Conservation (phyloP, 2,797 vertebrate genomes). For the Tiaroga cobitis region DNA sequence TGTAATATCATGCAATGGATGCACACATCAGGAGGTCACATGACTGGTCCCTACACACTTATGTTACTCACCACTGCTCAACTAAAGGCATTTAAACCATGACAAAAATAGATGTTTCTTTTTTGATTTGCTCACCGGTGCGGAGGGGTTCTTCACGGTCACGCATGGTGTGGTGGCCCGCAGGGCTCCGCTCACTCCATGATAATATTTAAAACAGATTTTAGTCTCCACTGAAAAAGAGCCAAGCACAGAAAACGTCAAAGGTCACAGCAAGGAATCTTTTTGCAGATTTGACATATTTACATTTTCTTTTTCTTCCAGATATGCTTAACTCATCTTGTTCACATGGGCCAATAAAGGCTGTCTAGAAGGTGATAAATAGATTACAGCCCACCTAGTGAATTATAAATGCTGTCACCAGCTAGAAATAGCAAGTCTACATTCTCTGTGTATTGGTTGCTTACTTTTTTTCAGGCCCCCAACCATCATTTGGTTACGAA, state of each 20-base stretch:
- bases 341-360: background rate
- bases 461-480: background rate
- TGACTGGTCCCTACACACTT: background rate
- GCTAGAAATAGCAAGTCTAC: background rate
- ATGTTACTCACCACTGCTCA: background rate
- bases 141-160: slow-evolving; percentile 85
- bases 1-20: background rate
- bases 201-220: slow-evolving; percentile 93
- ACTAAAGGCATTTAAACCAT: background rate
- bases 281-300: background rate
- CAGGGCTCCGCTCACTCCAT: slow-evolving; percentile 85
- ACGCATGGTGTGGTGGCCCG: slow-evolving; percentile 88
- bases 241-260: background rate
- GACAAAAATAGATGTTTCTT: background rate
- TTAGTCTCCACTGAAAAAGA: slow-evolving; percentile 85
- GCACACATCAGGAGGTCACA: background rate
- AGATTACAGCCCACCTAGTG: background rate
- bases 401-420: background rate
- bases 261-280: background rate
- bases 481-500: background rate
- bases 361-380: background rate
- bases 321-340: background rate
- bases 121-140: slow-evolving; percentile 78
- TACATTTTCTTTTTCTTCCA: background rate
- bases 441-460: background rate